Conservation (phyloP, 2,113 vertebrate species). For the Syngnathus scovelli region DNA sequence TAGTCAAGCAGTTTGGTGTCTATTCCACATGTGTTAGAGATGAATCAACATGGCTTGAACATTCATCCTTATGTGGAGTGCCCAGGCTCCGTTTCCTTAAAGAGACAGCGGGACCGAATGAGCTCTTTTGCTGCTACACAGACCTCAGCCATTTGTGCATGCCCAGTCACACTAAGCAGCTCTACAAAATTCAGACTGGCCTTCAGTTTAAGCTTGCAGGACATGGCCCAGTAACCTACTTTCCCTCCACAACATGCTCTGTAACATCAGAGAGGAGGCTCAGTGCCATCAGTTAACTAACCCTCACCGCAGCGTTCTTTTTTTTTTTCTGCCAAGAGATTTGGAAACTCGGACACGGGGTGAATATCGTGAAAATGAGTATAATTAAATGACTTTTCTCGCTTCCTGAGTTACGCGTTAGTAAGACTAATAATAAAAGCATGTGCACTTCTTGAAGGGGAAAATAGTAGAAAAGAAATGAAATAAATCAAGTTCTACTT, state of each 20-base stretch:
- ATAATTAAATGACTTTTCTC: background rate
- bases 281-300: conserved; percentile 81
- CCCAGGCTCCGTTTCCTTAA: conserved; percentile 56
- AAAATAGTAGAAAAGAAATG: background rate
- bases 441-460: background rate
- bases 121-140: conserved; percentile 16
- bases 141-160: conserved; percentile 74
- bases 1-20: conserved; percentile 35
- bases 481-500: background rate
- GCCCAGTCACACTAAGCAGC: conserved; percentile 79
- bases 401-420: background rate
- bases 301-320: conserved; percentile 47
- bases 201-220: conserved; percentile 84
- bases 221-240: conserved; percentile 94
- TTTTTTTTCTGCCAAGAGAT: conserved; percentile 39
- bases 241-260: conserved; percentile 72
- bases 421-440: background rate
- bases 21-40: conserved; percentile 37
- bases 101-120: conserved; percentile 47
- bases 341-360: conserved; percentile 22
- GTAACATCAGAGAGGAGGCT: conserved; percentile 75
- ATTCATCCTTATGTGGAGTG: conserved; percentile 47
- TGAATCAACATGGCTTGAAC: conserved; percentile 49
- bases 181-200: conserved; percentile 73
- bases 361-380: conserved; percentile 18